These are phyloP conservation scores for Cynaeus angustus DNA, from an alignment of 2,888 invertebrate genomes.

Conservation along the genomic window DNA sequence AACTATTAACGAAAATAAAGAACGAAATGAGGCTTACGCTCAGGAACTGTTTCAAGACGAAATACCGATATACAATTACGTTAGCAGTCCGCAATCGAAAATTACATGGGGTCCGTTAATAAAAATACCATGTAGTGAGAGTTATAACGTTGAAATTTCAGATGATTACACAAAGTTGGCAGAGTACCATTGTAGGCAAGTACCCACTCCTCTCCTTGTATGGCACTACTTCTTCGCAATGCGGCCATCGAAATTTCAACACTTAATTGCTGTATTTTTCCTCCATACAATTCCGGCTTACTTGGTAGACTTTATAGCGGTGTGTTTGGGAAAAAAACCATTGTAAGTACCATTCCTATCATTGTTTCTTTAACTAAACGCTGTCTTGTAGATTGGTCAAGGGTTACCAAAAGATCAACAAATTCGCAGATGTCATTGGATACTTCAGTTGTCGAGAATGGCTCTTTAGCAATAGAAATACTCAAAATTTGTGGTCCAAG, in stretches of 20 bases:
- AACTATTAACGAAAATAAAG: conserved; percentile 61
- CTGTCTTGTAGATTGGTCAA: conserved; percentile 55
- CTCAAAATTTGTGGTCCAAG: conserved; percentile 75
- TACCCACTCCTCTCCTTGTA: conserved; percentile 76
- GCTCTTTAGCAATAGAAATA: conserved; percentile 79
- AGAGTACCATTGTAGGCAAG: conserved; percentile 73
- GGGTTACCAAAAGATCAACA: conserved; percentile 58
- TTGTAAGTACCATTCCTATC: conserved; percentile 72
- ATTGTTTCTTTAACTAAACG: neutral
- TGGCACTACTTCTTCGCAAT: conserved; percentile 79
- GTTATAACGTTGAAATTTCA: conserved; percentile 56
- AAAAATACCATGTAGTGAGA: neutral
- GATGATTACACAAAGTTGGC: conserved; percentile 75
- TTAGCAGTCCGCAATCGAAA: conserved; percentile 87
- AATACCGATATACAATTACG: conserved; percentile 88
- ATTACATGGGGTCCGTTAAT: conserved; percentile 80
- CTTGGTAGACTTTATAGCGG: conserved; percentile 74
- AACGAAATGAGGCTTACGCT: conserved; percentile 53
- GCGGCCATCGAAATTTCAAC: conserved; percentile 75
- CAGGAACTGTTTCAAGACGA: conserved; percentile 63
- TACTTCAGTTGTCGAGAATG: conserved; percentile 88
- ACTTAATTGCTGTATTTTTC: conserved; percentile 75
- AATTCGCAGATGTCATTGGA: conserved; percentile 80
- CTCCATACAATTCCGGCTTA: conserved; percentile 79
- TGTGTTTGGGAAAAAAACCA: conserved; percentile 77